Conservation (phyloP, 1,140 invertebrate genomes). For the Pectinophora gossypiella region DNA sequence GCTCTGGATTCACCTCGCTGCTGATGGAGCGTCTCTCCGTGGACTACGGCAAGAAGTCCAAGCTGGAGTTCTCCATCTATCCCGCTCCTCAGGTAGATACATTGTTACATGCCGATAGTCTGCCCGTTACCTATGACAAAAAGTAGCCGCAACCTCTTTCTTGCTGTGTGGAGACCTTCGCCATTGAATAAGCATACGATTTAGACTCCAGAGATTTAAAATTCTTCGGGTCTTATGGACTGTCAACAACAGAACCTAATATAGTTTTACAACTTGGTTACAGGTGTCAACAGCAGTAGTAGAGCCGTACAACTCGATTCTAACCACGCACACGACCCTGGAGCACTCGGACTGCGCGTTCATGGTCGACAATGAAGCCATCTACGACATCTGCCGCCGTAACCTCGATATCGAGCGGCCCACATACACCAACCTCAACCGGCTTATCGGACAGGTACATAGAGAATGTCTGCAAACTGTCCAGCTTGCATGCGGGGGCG, state of each 20-base stretch:
- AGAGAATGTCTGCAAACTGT: too few relatives aligned
- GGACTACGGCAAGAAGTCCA: slow-evolving; percentile 89
- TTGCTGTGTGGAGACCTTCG: too few relatives aligned
- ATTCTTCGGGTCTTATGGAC: not conserved
- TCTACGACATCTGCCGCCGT: slow-evolving; percentile 92
- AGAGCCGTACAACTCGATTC: slow-evolving; percentile 89
- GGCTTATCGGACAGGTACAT: slow-evolving; percentile 86
- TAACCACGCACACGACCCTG: slow-evolving; percentile 87
- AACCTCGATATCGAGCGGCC: slow-evolving; percentile 92
- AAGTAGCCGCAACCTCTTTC: too few relatives aligned
- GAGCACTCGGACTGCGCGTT: slow-evolving; percentile 90
- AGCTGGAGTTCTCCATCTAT: slow-evolving; percentile 90
- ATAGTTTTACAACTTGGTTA: not conserved
- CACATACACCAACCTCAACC: slow-evolving; percentile 87
- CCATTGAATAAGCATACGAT: too few relatives aligned
- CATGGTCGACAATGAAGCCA: slow-evolving; percentile 93
- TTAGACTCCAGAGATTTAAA: not conserved
- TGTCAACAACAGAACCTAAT: not conserved
- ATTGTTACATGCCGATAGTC: too few relatives aligned
- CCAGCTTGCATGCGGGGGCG: too few relatives aligned
- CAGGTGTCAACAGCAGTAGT: slow-evolving; percentile 88
- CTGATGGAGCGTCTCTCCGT: slow-evolving; percentile 88
- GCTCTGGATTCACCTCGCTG: slow-evolving; percentile 88
- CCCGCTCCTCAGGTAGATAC: slow-evolving; percentile 87
- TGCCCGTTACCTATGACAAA: too few relatives aligned